phyloP scores from a whole-genome alignment of 2,113 vertebrate species.

The Apodemus sylvaticus region DNA sequence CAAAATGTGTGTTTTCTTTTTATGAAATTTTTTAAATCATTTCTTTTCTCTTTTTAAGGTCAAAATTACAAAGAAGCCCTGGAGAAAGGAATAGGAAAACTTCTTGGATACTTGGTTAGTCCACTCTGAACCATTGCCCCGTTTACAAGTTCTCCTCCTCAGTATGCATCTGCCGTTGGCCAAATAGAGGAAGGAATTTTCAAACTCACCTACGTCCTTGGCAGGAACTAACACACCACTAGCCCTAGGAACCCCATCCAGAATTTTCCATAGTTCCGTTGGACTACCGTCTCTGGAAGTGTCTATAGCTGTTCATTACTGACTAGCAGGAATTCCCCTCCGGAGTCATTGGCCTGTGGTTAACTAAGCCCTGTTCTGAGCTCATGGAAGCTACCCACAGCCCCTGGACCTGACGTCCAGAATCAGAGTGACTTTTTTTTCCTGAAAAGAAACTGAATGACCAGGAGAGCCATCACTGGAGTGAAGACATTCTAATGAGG shows the following conservation, averaged over 20 bases:
- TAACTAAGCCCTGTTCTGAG: background rate
- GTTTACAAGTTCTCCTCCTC: background rate
- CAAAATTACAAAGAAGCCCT: constrained; percentile 8
- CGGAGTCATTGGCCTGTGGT: background rate
- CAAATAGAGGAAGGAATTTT: background rate
- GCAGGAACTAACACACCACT: background rate
- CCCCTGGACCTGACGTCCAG: background rate
- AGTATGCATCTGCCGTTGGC: background rate
- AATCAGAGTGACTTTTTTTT: background rate
- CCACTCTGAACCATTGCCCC: background rate
- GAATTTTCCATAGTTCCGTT: constrained; percentile 12
- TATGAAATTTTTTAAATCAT: background rate
- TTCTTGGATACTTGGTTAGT: background rate
- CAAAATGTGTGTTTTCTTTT: constrained; percentile 1
- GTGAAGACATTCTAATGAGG: background rate
- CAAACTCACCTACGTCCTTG: background rate
- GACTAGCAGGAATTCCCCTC: background rate
- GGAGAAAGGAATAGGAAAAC: background rate
- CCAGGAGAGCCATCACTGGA: background rate
- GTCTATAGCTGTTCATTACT: background rate
- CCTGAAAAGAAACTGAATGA: accelerated
- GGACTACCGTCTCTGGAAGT: background rate
- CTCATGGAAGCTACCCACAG: background rate
- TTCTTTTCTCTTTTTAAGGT: background rate
- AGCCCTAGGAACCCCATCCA: background rate